Conservation (phyloP, 2,113 vertebrate species). For the Tauraco erythrolophus region DNA sequence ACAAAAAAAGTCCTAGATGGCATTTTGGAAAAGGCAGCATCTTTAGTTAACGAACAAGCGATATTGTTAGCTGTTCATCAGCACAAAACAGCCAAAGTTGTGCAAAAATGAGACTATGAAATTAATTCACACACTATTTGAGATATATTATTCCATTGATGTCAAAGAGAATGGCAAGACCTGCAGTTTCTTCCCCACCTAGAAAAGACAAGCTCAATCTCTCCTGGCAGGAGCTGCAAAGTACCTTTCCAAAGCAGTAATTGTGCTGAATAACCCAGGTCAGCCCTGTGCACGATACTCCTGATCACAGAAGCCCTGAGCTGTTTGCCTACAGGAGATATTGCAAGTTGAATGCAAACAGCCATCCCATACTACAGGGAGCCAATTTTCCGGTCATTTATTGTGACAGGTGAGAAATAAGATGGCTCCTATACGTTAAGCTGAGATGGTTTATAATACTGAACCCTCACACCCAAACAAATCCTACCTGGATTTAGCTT, state of each 20-base stretch:
- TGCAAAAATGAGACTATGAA: background rate
- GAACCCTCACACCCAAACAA: background rate
- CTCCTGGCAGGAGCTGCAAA: background rate
- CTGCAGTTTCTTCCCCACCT: background rate
- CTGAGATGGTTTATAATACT: background rate
- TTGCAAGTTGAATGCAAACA: background rate
- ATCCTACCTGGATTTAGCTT: background rate
- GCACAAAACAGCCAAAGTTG: background rate
- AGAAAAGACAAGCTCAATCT: background rate
- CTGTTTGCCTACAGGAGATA: background rate
- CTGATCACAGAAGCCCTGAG: background rate
- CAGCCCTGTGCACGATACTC: background rate
- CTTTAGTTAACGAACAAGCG: conserved; percentile 19
- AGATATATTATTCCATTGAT: background rate
- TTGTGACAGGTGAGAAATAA: background rate
- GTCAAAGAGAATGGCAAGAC: background rate
- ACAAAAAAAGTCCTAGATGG: background rate
- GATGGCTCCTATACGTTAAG: background rate
- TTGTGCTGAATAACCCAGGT: background rate
- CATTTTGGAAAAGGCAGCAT: background rate
- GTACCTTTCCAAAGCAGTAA: background rate
- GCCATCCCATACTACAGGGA: background rate
- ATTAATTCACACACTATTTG: background rate
- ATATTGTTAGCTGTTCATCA: background rate
- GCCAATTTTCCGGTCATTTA: background rate